A percentile compares a stretch with the other conserved stretches of the same genome.
Evolutionary conservation across 1,140 invertebrate species (phyloP).

Genomic region (Lepidostoma basale): DNA sequence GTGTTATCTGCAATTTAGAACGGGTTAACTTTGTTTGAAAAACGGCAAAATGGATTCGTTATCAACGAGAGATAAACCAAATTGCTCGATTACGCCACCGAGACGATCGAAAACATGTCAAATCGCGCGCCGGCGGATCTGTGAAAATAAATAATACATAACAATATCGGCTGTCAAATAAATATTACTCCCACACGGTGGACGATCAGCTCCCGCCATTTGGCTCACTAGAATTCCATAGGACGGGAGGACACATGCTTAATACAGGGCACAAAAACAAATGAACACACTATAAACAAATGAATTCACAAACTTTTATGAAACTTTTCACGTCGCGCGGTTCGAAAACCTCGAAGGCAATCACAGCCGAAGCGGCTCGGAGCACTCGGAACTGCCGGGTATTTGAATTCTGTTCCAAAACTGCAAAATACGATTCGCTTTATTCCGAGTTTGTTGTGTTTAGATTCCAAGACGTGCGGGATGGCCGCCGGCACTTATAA

Average conservation of each 20-base stretch:
- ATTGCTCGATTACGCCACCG: neutral
- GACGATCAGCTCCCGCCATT: too few species aligned
- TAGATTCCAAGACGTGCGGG: too few species aligned
- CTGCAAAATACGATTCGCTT: too few species aligned
- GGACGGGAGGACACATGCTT: too few species aligned
- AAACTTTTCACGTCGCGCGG: neutral
- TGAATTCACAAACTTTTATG: conserved; percentile 5
- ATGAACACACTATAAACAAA: conserved; percentile 17
- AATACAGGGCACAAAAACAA: neutral
- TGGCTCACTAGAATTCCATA: too few species aligned
- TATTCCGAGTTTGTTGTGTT: too few species aligned
- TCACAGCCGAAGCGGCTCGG: neutral
- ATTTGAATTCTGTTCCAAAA: conserved; percentile 4
- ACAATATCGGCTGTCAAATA: conserved; percentile 17
- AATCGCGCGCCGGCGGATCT: neutral
- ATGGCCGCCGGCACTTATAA: too few species aligned
- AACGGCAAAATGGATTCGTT: neutral
- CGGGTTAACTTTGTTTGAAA: too few species aligned
- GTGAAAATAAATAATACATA: neutral
- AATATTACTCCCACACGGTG: too few species aligned
- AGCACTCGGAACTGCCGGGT: neutral
- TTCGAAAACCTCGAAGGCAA: too few species aligned
- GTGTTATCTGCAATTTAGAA: too few species aligned
- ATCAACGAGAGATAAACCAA: neutral
- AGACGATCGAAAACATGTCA: neutral